These are phyloP conservation scores for Nymphalis urticae DNA, from an alignment of 2,888 invertebrate species.

Conservation along the genomic window DNA sequence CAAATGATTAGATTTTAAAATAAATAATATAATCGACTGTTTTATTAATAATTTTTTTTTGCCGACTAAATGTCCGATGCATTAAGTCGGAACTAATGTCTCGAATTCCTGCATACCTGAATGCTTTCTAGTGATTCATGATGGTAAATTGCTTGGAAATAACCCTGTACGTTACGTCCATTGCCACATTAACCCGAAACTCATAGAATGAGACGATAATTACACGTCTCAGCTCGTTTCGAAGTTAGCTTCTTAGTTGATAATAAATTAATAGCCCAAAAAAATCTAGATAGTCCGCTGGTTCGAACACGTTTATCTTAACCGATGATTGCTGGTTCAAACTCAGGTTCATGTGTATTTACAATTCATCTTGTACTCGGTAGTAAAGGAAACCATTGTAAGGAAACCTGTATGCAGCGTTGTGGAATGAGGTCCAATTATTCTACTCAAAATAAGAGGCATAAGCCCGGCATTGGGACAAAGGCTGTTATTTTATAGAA, in stretches of 20 bases:
- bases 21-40: too few species aligned
- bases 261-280: not conserved
- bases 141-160: slow-evolving; percentile 34
- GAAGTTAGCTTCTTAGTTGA: not conserved
- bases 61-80: not conserved
- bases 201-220: slow-evolving; percentile 10
- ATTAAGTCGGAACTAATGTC: slow-evolving; percentile 28
- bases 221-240: slow-evolving; percentile 3
- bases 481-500: too few species aligned
- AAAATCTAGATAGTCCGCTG: not conserved
- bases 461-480: too few species aligned
- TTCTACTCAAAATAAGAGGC: too few species aligned
- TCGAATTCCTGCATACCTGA: slow-evolving; percentile 30
- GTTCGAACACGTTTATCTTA: too few species aligned
- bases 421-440: too few species aligned
- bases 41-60: not conserved
- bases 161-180: slow-evolving; percentile 26
- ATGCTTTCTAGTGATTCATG: slow-evolving; percentile 31
- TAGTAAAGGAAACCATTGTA: too few species aligned
- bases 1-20: too few species aligned
- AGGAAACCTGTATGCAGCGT: too few species aligned
- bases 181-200: slow-evolving; percentile 20
- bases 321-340: too few species aligned
- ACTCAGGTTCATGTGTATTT: too few species aligned
- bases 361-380: too few species aligned